Evolutionary conservation across 2,888 invertebrate species (phyloP).

Genomic region (Sericinus montela): DNA sequence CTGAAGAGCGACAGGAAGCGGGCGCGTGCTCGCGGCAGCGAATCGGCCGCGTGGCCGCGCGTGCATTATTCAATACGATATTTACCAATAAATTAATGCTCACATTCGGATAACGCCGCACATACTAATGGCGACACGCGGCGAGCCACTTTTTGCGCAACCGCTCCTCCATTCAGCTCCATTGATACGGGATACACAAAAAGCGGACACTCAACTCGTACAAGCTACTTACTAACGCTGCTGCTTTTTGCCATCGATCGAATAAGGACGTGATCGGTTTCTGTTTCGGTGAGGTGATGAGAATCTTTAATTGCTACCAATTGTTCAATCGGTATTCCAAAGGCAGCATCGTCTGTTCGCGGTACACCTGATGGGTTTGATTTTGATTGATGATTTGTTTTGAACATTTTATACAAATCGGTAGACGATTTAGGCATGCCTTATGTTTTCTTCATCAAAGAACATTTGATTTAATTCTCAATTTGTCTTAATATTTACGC

Average conservation of each 20-base stretch:
- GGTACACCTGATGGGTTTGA: slow-evolving; percentile 17
- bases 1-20: slow-evolving; percentile 43
- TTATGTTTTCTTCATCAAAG: no score
- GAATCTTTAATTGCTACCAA: slow-evolving; percentile 52
- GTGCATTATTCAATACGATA: slow-evolving; percentile 69
- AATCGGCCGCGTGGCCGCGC: slow-evolving; percentile 35
- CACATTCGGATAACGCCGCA: slow-evolving; percentile 60
- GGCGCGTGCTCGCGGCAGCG: slow-evolving; percentile 54
- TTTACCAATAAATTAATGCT: slow-evolving; percentile 75
- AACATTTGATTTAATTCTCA: no score
- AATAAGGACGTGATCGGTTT: slow-evolving; percentile 65
- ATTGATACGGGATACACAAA: slow-evolving; percentile 64
- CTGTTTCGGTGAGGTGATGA: slow-evolving; percentile 48
- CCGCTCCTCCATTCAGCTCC: slow-evolving; percentile 62
- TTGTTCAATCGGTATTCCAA: slow-evolving; percentile 18
- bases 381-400: no score
- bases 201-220: slow-evolving; percentile 46
- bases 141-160: slow-evolving; percentile 57
- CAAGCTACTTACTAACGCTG: slow-evolving; percentile 52
- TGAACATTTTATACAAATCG: neutral
- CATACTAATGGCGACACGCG: slow-evolving; percentile 77
- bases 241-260: slow-evolving; percentile 44
- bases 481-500: no score
- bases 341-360: slow-evolving; percentile 21
- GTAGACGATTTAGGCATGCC: no score